Evolutionary conservation across 2,888 invertebrate genomes (phyloP), one percentile per base, ranked within the genome.

Genomic region (Macroteleia sp.): DNA sequence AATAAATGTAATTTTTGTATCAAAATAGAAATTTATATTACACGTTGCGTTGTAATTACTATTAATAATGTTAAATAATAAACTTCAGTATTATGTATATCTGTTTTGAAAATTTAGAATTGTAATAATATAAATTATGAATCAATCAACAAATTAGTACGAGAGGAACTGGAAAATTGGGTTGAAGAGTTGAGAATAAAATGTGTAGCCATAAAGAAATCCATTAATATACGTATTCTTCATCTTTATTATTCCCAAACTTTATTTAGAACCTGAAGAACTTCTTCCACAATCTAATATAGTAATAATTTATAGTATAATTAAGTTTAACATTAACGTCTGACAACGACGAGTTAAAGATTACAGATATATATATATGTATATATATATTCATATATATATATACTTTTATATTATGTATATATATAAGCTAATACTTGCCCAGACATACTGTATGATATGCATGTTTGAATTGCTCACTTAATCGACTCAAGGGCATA

Each of bases 401-500:
- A 82, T 81, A 82, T 79, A 79, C 80, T 82, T 83, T 77, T 83
- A 77, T 83, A 77, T 86, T 85, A 57, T 56, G 28, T 56, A 46
- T 56, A 83, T 83, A 84, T 84, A 82, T 81, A 81, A 91, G 90
- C 90, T 91, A 90, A 89, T 88, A 85, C 89, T 90, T 90, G 89
- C 88, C 89, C 90, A 90, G 89, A 90, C 90, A 88, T 89, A 90
- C 89, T 62, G 86, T 85, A 88, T 82, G 90, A 90, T 91, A 91
- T 90, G 90, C 87, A 90, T 90, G 89, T 89, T 86, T 88, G 73
- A 79, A 74, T 77, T 73, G 81, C 81, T 71, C 80, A 77, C 66
- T 77, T 83, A 81, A 81, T 83, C 80, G 81, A 80, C 82, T 84
- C 82, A 88, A 83, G 89, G 88, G 87, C 90, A 88, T 89, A 89